Conservation (phyloP, 2,888 invertebrate species). For the Salticus scenicus region DNA sequence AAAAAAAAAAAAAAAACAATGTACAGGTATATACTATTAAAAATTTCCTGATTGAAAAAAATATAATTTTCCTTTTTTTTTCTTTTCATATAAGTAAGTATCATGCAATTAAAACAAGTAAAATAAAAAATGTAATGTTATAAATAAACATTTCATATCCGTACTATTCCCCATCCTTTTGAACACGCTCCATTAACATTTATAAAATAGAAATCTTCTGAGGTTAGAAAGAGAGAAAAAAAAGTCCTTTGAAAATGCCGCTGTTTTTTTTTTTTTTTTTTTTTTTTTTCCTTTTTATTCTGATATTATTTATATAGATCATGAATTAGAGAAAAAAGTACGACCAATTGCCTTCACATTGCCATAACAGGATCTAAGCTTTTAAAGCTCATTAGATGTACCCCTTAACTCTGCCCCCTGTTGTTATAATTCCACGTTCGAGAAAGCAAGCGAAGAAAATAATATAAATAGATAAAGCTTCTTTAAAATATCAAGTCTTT, state of each 20-base stretch:
- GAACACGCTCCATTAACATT: slow-evolving; percentile 6
- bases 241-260: slow-evolving; percentile 20
- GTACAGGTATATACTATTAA: no score
- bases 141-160: no score
- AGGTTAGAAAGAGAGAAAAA: no score
- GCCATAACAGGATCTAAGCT: slow-evolving; percentile 50
- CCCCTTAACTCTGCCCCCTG: slow-evolving; percentile 13
- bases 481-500: slow-evolving; percentile 32
- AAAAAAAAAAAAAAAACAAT: no score
- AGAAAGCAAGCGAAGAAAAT: background rate
- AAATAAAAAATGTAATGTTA: no score
- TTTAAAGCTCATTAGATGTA: slow-evolving; percentile 51
- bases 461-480: slow-evolving; percentile 7
- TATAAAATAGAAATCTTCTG: slow-evolving; percentile 24
- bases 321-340: slow-evolving; percentile 32
- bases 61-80: no score
- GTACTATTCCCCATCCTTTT: no score
- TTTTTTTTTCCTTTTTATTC: no score
- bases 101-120: no score
- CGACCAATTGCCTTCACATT: slow-evolving; percentile 21
- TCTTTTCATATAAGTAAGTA: no score
- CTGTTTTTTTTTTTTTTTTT: slow-evolving; percentile 43
- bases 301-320: slow-evolving; percentile 34
- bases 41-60: no score
- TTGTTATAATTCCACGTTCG: slow-evolving; percentile 33